Evolutionary conservation across 1,140 invertebrate species (phyloP), one percentile per base, ranked within the genome.

Genomic region (Drosophila nasuta): DNA sequence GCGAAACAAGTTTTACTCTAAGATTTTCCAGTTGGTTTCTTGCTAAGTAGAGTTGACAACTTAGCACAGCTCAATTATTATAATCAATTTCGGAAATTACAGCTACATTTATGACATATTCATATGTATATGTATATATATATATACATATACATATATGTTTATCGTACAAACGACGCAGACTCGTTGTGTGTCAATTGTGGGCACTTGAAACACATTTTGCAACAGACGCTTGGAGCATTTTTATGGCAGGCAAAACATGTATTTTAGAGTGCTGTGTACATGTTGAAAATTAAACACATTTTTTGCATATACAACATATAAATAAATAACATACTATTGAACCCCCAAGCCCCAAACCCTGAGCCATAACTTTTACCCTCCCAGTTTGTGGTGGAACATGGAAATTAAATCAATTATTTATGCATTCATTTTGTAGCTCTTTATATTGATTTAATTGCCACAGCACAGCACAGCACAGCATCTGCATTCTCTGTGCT

Each of bases 401-500:
- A 75, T 77, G 70, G 69, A 86, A 78, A 81, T 85, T 75, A 81
- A 86, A 85, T 86, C 75, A 86, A 86, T 85, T 85, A 86, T 85
- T 81, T 78, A 86, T 81, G 82, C 82, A 79, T 86, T 79, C 75
- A 81, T 86, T 86, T 81, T 74, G 78, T 64, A 70, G 79, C 67
- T 69, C 65, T 82, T 81, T 77, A 69, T 82, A 82, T 82, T 82
- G 76, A 82, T 77, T 83, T 77, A 82, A 82, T 79, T 77, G 81
- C 63, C 67, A 60, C 65, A 75, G 20, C 20, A 25, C 20, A 25
- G 20, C 20, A 20, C 20, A 20, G 20, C 20, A 25, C 20, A 25
- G 60, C 71, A 70, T 70, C 62, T 60, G 45, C 41, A 52, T 30
- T 13, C 6, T 43, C 38, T 43, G 45, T 43, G 15, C 35, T 43